Conservation (phyloP, 2,888 invertebrate genomes). For the Cantharis lateralis region DNA sequence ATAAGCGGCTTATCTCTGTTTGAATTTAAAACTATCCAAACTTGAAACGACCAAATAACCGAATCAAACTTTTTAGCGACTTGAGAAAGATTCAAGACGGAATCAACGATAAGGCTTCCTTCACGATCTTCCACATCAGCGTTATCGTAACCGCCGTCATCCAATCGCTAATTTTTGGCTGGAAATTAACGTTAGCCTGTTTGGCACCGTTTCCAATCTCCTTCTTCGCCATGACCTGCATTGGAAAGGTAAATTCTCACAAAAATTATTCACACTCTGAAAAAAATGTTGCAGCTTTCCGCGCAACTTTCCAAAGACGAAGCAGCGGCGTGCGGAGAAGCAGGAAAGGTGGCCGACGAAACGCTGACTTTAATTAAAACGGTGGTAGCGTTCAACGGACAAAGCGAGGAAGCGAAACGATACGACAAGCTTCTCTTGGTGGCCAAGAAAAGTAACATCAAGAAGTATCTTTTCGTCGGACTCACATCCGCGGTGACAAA, state of each 20-base stretch:
- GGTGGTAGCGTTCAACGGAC: background rate
- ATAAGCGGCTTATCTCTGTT: background rate
- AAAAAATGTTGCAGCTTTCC: conserved; percentile 55
- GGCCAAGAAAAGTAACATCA: background rate
- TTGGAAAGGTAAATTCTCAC: conserved; percentile 45
- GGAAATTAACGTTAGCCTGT: conserved; percentile 80
- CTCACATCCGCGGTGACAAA: background rate
- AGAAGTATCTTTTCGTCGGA: background rate
- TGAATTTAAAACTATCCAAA: too few species aligned
- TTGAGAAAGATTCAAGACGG: background rate
- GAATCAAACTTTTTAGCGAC: background rate
- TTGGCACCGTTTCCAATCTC: conserved; percentile 73
- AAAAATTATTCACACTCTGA: conserved; percentile 54
- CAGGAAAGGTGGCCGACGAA: background rate
- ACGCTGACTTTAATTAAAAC: background rate
- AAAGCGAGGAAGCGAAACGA: background rate
- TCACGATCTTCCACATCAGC: background rate
- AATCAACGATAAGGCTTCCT: background rate
- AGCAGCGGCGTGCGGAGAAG: background rate
- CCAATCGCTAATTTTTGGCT: conserved; percentile 59
- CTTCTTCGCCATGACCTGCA: conserved; percentile 65
- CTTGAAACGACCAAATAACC: too few species aligned
- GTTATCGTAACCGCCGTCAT: background rate
- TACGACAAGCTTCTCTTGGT: background rate
- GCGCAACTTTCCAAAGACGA: background rate